Conservation (phyloP, 2,888 invertebrate species). For the Athrips mouffetella region DNA sequence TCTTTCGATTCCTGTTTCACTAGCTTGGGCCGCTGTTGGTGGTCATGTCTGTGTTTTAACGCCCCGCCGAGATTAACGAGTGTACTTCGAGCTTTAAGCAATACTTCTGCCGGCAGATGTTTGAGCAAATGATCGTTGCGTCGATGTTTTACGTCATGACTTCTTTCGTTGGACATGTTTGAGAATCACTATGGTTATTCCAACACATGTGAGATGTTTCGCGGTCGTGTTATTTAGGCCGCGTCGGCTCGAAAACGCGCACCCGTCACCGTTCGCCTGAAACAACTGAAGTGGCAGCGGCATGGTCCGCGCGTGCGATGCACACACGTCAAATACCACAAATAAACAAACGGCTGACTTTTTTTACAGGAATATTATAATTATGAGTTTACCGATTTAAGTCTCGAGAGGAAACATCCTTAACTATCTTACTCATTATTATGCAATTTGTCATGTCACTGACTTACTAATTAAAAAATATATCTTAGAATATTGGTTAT, state of each 20-base stretch:
- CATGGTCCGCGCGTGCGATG: conserved; percentile 61
- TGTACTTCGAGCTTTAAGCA: conserved; percentile 66
- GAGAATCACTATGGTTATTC: conserved; percentile 20
- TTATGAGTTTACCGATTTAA: no score
- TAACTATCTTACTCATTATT: no score
- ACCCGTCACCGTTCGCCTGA: conserved; percentile 46
- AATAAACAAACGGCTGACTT: conserved; percentile 52
- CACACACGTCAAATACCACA: conserved; percentile 60
- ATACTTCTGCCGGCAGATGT: conserved; percentile 66
- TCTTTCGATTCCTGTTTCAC: conserved; percentile 69
- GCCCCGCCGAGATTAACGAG: conserved; percentile 67
- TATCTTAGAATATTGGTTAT: no score
- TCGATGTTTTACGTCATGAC: conserved; percentile 55
- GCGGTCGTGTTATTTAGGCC: conserved; percentile 19
- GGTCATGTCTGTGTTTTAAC: conserved; percentile 63
- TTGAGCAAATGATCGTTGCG: conserved; percentile 65
- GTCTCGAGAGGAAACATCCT: no score
- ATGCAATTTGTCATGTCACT: no score
- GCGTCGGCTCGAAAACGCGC: conserved; percentile 38
- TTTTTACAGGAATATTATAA: no score
- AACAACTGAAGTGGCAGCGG: conserved; percentile 61
- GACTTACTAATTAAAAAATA: no score
- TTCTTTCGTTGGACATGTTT: conserved; percentile 56
- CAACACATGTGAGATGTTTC: conserved; percentile 31
- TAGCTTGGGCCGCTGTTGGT: conserved; percentile 38